These are phyloP conservation scores for Psophia crepitans DNA, from an alignment of 2,113 vertebrate species.

Conservation along the genomic window DNA sequence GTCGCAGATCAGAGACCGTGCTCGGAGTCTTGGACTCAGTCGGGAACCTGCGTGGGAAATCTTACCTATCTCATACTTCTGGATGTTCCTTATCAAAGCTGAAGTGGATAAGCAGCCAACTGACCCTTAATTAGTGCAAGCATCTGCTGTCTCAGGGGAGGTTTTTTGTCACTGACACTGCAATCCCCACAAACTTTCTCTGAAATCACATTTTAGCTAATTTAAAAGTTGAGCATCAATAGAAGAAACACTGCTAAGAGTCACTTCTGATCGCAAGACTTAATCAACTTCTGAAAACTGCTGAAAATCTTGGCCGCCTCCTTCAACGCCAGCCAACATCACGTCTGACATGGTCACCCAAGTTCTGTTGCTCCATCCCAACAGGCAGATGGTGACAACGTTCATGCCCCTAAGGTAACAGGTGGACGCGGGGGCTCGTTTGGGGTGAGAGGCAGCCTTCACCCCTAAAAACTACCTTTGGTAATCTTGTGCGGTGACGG, in stretches of 20 bases:
- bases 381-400: rapidly evolving
- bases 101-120: neutral
- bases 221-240: neutral
- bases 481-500: neutral
- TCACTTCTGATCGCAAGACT: neutral
- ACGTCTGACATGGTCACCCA: neutral
- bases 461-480: neutral
- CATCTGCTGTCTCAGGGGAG: neutral
- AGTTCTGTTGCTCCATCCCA: neutral
- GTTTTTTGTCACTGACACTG: neutral
- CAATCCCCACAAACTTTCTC: neutral
- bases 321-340: neutral
- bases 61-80: neutral
- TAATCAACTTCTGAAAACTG: neutral
- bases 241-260: neutral
- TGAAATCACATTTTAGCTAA: neutral
- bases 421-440: rapidly evolving
- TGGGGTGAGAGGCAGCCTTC: neutral
- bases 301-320: neutral
- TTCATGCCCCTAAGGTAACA: neutral
- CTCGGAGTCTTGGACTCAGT: neutral
- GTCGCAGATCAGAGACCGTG: neutral
- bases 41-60: neutral
- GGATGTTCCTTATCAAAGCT: neutral
- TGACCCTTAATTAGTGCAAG: neutral